Evolutionary conservation across 2,797 vertebrate genomes (phyloP), one percentile per base, ranked within the genome.

Genomic region (Sebastes paucispinis): DNA sequence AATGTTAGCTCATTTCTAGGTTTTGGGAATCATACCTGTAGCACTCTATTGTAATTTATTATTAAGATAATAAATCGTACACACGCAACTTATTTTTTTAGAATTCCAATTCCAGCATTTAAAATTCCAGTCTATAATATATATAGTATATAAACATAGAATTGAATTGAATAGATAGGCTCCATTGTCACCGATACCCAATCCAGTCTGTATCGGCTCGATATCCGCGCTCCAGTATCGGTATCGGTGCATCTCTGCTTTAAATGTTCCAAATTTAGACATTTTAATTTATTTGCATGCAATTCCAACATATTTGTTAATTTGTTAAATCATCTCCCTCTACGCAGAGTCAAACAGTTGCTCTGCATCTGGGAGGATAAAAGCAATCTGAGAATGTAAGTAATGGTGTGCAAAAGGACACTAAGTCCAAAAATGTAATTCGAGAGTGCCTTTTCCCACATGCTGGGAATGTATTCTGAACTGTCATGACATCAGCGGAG

Each of bases 401-500:
- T 73, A 77, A 79, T 69, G 20, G 22, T 11, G 5, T 69, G 67
- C 11, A 64, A 77, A 77, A 57, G 63, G 39, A 75, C 54, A 64
- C 71, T 73, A 24, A 70, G 67, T 81, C 58, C 47, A 74, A 64
- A 31, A 27, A 39, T 47, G 70, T 59, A 39, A 92, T 76, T 20
- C 36, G 50, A 87, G 68, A 77, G 67, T 34, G 62, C 31, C 47
- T 81, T 84, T 81, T 68, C 69, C 57, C 66, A 62, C 70, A 57
- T 80, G 73, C 65, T 76, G 54, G 59, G 24, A 73, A 69, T 54
- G 36, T 62, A 25, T 68, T 73, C 31, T 52, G 52, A 82, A 34
- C 69, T 77, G 85, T 85, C 82, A 86, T 90, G 82, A 86, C 87
- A 82, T 91, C 87, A 87, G 58, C 47, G 66, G 83, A 76, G 63